Base-by-base conservation (phyloP, 2,888 invertebrate genomes). In the Cataglyphis altisquamis region DNA sequence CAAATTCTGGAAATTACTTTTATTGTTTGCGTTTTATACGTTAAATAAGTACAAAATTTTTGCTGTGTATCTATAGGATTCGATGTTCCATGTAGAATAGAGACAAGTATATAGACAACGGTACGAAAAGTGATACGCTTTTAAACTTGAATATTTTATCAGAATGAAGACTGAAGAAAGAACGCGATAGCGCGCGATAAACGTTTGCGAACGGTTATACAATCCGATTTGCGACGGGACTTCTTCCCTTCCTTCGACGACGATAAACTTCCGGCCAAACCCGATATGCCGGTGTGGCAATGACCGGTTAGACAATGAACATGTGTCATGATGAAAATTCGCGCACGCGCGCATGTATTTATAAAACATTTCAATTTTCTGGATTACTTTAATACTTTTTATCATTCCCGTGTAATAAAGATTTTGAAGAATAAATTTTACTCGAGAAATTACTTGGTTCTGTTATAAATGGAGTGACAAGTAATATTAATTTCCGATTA, bases 201-300 rank as follows among this genome's bases (percentile, higher is more conserved):
- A 75, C 74, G 52, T 75, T 75, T 64, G 52, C 21, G 74, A 32
- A 10, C 15, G 32, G 63, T 64, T 48, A 64, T 64, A 15, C 25
- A 64, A 75, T 75, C 74, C 74, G 36, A 75, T 45, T 62, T 15
- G 45, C 45, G 45, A 36, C n/a, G 64, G 21, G 36, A 48, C 32
- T 64, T 75, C 74, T 60, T 73, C 18, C 64, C 48, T 64, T 75
- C 36, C 64, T 52, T 75, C 18, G 36, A 36, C 48, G 64, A 75
- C 36, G 48, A 36, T 74, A 64, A 75, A 75, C 64, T 64, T 75
- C 74, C 74, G 64, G 45, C 32, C 48, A 25, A 5, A 64, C 15
- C 74, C 64, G 74, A 75, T 75, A 75, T 75, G 64, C 41, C 74
- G 36, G 60, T 41, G 39, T 36, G 74, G 25, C 74, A 75, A 75